Evolutionary conservation across 2,113 vertebrate species (phyloP).

Genomic region (Lophius piscatorius): DNA sequence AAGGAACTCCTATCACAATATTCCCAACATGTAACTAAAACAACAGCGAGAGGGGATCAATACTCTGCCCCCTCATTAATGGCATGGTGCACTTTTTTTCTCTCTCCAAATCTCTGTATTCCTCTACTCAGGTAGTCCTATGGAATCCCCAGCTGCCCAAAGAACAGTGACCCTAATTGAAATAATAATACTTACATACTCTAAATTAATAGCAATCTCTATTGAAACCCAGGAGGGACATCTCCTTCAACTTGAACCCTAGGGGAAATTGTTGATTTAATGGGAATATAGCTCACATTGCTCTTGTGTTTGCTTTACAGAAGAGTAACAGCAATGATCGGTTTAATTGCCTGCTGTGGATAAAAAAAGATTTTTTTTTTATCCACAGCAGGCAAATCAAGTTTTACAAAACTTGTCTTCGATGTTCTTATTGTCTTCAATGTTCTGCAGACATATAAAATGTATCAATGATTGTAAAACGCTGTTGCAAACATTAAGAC

Average conservation of each 20-base stretch:
- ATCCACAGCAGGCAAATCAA: constrained; percentile 16
- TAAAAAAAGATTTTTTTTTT: constrained; percentile 17
- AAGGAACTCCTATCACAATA: constrained; percentile 46
- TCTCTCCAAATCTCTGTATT: constrained; percentile 44
- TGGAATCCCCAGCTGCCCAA: constrained; percentile 51
- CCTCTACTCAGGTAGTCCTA: constrained; percentile 63
- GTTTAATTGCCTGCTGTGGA: constrained; percentile 30
- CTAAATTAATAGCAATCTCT: constrained; percentile 70
- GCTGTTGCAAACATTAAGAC: constrained; percentile 29
- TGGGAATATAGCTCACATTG: constrained; percentile 28
- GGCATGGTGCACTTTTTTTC: constrained; percentile 11
- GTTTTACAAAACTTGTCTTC: no score
- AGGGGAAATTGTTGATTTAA: constrained; percentile 49
- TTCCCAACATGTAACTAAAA: constrained; percentile 33
- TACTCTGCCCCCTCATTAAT: constrained; percentile 54
- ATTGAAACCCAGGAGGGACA: constrained; percentile 56
- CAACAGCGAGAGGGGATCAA: constrained; percentile 21
- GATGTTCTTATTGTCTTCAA: no score
- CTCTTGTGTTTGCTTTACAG: constrained; percentile 55
- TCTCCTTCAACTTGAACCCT: constrained; percentile 60
- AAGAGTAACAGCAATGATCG: constrained; percentile 42
- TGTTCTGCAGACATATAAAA: no score
- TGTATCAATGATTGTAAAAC: no score
- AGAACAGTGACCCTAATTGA: constrained; percentile 60
- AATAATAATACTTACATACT: constrained; percentile 69